These are phyloP conservation scores for Abrostola tripartita DNA, from an alignment of 2,888 invertebrate genomes.

Conservation along the genomic window DNA sequence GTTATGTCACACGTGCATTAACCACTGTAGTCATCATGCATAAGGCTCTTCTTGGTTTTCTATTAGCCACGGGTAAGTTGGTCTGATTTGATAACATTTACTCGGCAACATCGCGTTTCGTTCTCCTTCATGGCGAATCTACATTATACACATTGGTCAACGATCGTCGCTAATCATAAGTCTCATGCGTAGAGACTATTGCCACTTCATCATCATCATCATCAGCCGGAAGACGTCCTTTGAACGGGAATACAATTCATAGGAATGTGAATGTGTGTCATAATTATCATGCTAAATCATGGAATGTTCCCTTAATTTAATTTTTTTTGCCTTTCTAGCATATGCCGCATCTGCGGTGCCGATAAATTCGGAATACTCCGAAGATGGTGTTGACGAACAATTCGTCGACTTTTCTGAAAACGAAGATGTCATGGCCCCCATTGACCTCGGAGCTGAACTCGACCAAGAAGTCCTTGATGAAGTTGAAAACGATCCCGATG, in stretches of 20 bases:
- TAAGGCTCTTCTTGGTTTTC: conserved; percentile 4
- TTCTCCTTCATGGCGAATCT: too few relatives aligned
- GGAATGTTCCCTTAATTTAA: conserved; percentile 2
- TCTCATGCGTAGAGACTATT: conserved; percentile 21
- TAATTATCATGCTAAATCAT: too few relatives aligned
- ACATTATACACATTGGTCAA: too few relatives aligned
- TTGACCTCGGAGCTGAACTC: neutral
- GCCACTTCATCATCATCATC: too few relatives aligned
- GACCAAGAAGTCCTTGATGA: conserved; percentile 1
- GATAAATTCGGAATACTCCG: neutral
- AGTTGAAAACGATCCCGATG: neutral
- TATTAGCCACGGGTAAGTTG: neutral
- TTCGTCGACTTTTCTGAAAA: neutral
- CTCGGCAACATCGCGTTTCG: too few relatives aligned
- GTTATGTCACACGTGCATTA: neutral
- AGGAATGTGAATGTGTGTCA: too few relatives aligned
- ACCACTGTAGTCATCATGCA: neutral
- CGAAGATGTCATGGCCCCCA: neutral
- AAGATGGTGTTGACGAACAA: neutral
- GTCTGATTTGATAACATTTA: too few relatives aligned
- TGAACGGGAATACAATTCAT: too few relatives aligned
- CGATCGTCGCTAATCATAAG: conserved; percentile 6
- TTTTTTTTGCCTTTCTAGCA: neutral
- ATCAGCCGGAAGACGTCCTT: too few relatives aligned
- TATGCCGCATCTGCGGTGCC: neutral